Base-by-base conservation (phyloP, 2,113 vertebrate genomes). In the Saguinus imperator region DNA sequence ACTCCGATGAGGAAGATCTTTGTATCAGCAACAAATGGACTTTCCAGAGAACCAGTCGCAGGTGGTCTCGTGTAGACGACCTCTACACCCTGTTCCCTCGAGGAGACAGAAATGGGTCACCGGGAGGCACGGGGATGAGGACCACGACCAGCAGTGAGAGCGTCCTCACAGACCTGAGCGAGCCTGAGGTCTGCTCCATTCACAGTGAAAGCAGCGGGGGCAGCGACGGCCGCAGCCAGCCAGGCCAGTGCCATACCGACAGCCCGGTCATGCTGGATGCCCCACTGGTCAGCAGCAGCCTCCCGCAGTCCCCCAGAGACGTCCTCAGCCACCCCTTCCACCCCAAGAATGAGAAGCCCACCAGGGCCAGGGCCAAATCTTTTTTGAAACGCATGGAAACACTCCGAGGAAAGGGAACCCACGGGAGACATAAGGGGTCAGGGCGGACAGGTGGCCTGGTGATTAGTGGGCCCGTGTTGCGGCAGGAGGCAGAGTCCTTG, bases 11-110 rank as follows among this genome's bases (percentile, higher is more conserved):
- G 97, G 99, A 99, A 98, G 99, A 99, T 61, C 99, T 99, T 23
- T 98, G 99, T 97, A 99, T 99, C 98, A 99, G 99, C 97, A 99
- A 99, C 98, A 99, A 99, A 98, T 99, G 99, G 99, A 99, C 99
- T 45, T 99, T 99, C 95, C 99, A 99, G 98, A 99, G 99, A 98
- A 99, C 98, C 96, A 99, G 99, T 98, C 98, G 98, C 50, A 99
- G 99, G 95, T 99, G 99, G 99, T 99, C 99, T 95, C 99, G 99
- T 27, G 99, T 99, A 87, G 99, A 99, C 66, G 98, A 99, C 93
- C 97, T 98, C 96, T 98, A 98, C 57, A 88, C 97, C 25, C 98
- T 99, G 94, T 98, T 99, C 96, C 99, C 99, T 27, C 98, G 87
- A 35, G 97, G 97, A 85, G 98, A 98, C 95, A 96, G 97, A 92